These are phyloP conservation scores for Plutomurus gul DNA, from an alignment of 1,140 invertebrate species.

Conservation along the genomic window DNA sequence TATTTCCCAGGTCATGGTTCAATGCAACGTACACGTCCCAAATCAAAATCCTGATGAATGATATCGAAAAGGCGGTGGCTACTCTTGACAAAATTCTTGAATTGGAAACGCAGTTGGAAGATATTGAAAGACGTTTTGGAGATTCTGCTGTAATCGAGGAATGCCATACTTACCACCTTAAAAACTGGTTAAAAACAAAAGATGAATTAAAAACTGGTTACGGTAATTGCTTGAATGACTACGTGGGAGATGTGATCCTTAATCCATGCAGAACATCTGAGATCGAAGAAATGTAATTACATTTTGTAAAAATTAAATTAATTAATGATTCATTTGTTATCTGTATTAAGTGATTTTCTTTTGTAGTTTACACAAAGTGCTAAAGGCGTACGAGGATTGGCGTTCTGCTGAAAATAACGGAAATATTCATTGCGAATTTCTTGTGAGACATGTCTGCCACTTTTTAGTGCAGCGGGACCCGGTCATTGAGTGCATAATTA, in stretches of 20 bases:
- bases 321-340: background rate
- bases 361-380: constrained; percentile 20
- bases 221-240: constrained; percentile 18
- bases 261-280: constrained; percentile 8
- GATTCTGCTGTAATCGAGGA: background rate
- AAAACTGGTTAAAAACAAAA: background rate
- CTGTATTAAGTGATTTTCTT: too few relatives aligned
- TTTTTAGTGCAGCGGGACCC: constrained; percentile 40
- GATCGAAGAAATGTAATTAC: constrained; percentile 41
- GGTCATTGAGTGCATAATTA: constrained; percentile 24
- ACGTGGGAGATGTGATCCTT: constrained; percentile 29
- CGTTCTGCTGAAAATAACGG: background rate
- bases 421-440: constrained; percentile 6
- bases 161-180: background rate
- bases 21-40: background rate
- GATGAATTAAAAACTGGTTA: background rate
- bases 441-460: constrained; percentile 37
- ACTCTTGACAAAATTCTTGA: constrained; percentile 12
- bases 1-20: background rate
- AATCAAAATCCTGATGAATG: background rate
- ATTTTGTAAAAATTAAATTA: background rate
- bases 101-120: constrained; percentile 22
- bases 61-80: background rate
- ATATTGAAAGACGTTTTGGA: constrained; percentile 18
- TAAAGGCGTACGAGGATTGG: constrained; percentile 33